These are phyloP conservation scores for Holcopasites calliopsidis DNA, from an alignment of 1,140 invertebrate species.

Conservation along the genomic window DNA sequence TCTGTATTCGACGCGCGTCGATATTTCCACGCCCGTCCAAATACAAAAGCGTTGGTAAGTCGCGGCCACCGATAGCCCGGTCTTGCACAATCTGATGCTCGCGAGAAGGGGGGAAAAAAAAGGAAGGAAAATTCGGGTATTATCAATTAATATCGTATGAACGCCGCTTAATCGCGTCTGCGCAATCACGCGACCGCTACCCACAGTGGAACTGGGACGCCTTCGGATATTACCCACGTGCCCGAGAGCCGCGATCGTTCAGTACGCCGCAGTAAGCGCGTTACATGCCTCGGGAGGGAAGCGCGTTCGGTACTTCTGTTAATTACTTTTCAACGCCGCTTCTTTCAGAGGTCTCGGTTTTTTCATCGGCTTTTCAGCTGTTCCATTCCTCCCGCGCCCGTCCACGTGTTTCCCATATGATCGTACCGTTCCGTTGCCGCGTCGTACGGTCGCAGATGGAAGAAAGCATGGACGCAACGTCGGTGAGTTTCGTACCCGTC, in stretches of 20 bases:
- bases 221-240: conserved; percentile 47
- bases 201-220: conserved; percentile 45
- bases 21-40: not conserved
- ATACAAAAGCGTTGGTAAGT: not conserved
- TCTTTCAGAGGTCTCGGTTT: not conserved
- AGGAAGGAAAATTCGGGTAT: not conserved
- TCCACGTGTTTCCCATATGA: not conserved
- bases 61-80: not conserved
- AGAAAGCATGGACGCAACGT: conserved; percentile 14
- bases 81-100: not conserved
- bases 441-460: not conserved
- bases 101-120: not conserved
- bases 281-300: not conserved
- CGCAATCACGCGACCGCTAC: conserved; percentile 31
- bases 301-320: not conserved
- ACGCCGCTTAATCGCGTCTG: conserved; percentile 33
- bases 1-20: not conserved
- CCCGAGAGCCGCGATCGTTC: conserved; percentile 47
- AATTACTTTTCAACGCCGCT: not conserved
- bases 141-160: conserved; percentile 33
- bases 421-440: not conserved
- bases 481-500: conserved; percentile 8
- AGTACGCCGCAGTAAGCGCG: conserved; percentile 36
- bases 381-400: too few relatives aligned
- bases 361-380: not conserved